Conservation (phyloP, 2,113 vertebrate genomes). For the Rhinoderma darwinii region DNA sequence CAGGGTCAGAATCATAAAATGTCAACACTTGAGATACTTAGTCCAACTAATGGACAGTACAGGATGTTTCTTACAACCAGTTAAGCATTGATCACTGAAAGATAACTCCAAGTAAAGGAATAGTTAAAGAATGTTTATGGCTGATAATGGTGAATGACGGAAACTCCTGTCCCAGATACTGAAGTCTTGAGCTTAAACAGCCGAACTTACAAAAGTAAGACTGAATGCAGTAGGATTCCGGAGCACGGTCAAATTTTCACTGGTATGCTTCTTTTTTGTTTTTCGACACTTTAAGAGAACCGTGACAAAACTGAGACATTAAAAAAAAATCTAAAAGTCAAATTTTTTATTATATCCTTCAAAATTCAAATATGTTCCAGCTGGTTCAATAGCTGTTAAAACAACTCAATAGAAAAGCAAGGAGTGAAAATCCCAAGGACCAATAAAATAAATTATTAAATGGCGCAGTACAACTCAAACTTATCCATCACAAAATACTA, state of each 20-base stretch:
- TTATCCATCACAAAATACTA: constrained; percentile 63
- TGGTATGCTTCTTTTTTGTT: neutral
- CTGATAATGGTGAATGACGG: too few species aligned
- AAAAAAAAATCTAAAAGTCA: neutral
- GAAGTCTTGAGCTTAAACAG: too few species aligned
- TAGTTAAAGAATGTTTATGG: too few species aligned
- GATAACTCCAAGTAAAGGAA: neutral
- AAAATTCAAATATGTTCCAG: constrained; percentile 6
- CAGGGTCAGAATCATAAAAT: constrained; percentile 6
- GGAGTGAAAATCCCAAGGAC: constrained; percentile 1
- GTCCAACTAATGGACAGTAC: neutral
- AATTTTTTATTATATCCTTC: neutral
- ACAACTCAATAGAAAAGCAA: neutral
- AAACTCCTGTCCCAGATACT: too few species aligned
- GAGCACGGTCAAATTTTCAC: too few species aligned
- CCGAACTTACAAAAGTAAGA: too few species aligned
- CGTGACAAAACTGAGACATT: neutral
- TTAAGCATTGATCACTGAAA: neutral
- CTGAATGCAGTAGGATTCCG: too few species aligned
- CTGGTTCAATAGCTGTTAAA: neutral
- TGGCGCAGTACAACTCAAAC: constrained; percentile 50
- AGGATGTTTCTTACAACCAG: neutral
- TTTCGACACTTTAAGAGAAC: neutral
- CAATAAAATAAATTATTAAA: constrained; percentile 60
- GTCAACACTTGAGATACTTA: neutral